Conservation (phyloP, 2,797 vertebrate genomes). For the Hydrocynus forskahlii region DNA sequence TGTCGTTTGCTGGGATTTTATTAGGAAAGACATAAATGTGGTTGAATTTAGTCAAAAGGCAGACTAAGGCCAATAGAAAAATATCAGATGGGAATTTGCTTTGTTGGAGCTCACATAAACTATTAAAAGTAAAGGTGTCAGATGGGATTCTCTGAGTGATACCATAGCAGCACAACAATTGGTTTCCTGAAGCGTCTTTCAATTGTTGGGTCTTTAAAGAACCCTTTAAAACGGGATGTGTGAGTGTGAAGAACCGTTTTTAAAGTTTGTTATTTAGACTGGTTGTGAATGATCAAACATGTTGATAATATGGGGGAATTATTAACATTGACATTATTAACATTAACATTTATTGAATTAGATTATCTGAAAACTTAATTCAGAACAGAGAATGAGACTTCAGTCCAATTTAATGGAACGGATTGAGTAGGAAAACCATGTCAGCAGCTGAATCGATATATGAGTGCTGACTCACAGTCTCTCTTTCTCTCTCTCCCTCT, state of each 20-base stretch:
- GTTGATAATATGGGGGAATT: not conserved
- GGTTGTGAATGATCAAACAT: not conserved
- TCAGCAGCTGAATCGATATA: slow-evolving; percentile 22
- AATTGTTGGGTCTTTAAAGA: not conserved
- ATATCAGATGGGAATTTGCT: not conserved
- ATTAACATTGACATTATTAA: not conserved
- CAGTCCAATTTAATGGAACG: slow-evolving; percentile 32
- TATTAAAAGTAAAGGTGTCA: not conserved
- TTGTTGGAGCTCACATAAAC: not conserved
- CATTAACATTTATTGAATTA: not conserved
- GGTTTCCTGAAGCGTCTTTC: not conserved
- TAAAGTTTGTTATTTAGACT: not conserved
- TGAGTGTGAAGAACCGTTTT: not conserved
- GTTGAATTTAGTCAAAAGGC: not conserved
- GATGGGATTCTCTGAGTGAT: not conserved
- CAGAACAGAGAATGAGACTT: not conserved
- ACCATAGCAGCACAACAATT: not conserved
- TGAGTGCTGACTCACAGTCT: slow-evolving; percentile 47
- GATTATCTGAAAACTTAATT: not conserved
- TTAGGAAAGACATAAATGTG: not conserved
- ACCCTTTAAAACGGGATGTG: too few species aligned
- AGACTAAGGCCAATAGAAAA: not conserved
- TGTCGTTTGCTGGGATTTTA: slow-evolving; percentile 17
- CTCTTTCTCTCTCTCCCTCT: slow-evolving; percentile 5
- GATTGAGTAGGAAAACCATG: slow-evolving; percentile 31